Base-by-base conservation (phyloP, 2,888 invertebrate species). In the Diloba caeruleocephala region DNA sequence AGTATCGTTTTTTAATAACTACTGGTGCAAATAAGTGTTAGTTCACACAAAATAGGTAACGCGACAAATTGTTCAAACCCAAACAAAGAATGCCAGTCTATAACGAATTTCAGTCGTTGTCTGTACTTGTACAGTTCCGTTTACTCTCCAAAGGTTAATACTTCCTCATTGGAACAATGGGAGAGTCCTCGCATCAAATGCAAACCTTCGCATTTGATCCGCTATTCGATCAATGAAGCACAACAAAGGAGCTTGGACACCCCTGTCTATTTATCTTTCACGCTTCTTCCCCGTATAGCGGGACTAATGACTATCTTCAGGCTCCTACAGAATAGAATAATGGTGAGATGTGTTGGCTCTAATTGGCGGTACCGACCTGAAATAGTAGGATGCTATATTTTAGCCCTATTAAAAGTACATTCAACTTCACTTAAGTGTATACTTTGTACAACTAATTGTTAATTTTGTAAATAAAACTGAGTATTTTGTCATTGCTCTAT, bases 111-210 rank as follows among this genome's bases (percentile, higher is more conserved):
- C 12, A 17, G 50, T 51, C 54, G 33, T 59, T 45, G 45, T 53
- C 36, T 32, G 32, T 44, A 53, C 31, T 28, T 36, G 3, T 19
- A 52, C 32, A 25, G 37, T 54, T 62, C 56, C 45, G 46, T 42
- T 33, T 15, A 41, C 38, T 58, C 44, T 65, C 28, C 39, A 66
- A 70, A 73, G 70, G 66, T 66, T 73, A 51, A 41, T 56, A 54
- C 43, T 73, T 73, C 71, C 71, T 71, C n/a, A 19, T 41, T 53
- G 43, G 60, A 71, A 85, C 83, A 84, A 85, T 84, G 51, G 64
- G 12, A 50, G 37, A 69, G 63, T 75, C 76, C 63, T 78, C 76
- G 78, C 78, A 77, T 76, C 70, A 78, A 79, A 81, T 62, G 53
- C 41, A 49, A 63, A 70, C 74, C 78, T 74, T 76, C 74, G 44